These are phyloP conservation scores for Poliocrania exsul DNA, from an alignment of 2,797 vertebrate species.

Conservation along the genomic window DNA sequence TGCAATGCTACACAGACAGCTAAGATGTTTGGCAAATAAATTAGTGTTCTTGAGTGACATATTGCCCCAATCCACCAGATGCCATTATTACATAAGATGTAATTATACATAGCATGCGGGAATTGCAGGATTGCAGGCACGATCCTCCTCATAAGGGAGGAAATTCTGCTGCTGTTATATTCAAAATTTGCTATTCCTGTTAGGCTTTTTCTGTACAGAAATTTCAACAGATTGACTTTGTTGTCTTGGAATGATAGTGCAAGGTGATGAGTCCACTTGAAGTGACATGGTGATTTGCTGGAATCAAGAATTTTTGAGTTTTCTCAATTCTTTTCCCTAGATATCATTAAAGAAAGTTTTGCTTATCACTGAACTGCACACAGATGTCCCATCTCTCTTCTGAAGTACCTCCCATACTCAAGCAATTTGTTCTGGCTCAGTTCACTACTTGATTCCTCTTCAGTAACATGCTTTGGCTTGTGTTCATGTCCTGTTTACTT, in stretches of 20 bases:
- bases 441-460: neutral
- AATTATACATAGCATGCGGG: neutral
- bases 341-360: neutral
- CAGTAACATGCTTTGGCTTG: neutral
- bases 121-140: neutral
- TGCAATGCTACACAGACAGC: neutral
- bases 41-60: neutral
- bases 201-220: neutral
- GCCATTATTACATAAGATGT: neutral
- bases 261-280: neutral
- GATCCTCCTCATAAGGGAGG: neutral
- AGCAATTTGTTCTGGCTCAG: neutral
- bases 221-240: neutral
- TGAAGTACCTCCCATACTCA: neutral
- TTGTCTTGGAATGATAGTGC: neutral
- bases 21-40: constrained; percentile 7
- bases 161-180: neutral
- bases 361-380: neutral
- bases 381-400: neutral
- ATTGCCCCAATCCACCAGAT: neutral
- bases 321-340: neutral
- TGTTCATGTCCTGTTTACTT: neutral
- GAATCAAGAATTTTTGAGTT: neutral
- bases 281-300: neutral
- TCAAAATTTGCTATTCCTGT: neutral